Evolutionary conservation across 2,888 invertebrate species (phyloP).

Genomic region (Lasius fuliginosus): DNA sequence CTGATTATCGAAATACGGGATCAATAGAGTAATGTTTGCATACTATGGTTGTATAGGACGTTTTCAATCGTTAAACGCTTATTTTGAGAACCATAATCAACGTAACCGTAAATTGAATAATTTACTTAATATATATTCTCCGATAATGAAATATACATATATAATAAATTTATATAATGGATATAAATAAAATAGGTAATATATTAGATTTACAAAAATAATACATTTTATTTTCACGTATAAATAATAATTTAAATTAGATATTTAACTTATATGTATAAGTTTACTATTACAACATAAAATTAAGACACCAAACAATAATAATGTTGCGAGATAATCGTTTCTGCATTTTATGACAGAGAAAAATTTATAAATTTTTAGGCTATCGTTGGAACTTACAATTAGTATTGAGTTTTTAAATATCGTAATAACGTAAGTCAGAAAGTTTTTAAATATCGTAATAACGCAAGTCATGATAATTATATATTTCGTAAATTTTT

Average conservation of each 20-base stretch:
- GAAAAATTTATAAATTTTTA: no score
- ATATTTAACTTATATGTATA: neutral
- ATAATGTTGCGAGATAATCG: no score
- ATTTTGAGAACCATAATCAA: neutral
- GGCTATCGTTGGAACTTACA: no score
- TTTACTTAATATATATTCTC: neutral
- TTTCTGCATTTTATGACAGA: no score
- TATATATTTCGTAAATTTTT: no score
- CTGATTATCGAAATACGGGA: conserved; percentile 39
- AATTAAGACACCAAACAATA: no score
- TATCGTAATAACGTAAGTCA: no score
- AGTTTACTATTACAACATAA: no score
- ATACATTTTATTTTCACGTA: neutral
- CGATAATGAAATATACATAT: neutral
- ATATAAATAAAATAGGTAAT: neutral
- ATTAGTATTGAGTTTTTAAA: no score
- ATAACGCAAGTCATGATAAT: no score
- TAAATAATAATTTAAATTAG: conserved; percentile 13
- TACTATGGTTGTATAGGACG: neutral
- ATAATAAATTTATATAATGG: conserved; percentile 4
- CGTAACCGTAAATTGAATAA: conserved; percentile 4
- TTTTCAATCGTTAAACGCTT: neutral
- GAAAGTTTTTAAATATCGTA: no score
- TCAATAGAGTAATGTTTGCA: conserved; percentile 9
- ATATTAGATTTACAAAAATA: conserved; percentile 1